Evolutionary conservation across 1,140 invertebrate species (phyloP).

Genomic region (Oscheius sp.): DNA sequence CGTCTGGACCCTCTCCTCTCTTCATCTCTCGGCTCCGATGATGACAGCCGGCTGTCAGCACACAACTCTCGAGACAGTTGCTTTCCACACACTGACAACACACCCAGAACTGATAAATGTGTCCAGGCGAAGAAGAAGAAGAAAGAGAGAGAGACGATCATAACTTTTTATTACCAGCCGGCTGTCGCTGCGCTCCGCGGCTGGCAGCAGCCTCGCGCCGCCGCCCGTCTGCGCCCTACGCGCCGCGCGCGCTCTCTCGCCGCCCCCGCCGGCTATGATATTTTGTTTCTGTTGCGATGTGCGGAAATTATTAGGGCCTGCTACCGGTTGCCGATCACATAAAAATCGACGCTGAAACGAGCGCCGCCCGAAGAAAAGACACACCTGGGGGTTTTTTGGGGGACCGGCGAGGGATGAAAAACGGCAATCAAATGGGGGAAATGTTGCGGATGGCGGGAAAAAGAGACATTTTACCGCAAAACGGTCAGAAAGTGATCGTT

Average conservation of each 20-base stretch:
- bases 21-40: too few relatives aligned
- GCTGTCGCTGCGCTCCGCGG: not conserved
- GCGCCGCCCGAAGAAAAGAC: not conserved
- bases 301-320: conserved; percentile 8
- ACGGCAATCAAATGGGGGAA: too few relatives aligned
- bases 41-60: too few relatives aligned
- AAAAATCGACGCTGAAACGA: conserved; percentile 9
- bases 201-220: not conserved
- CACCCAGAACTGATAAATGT: too few relatives aligned
- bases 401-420: too few relatives aligned
- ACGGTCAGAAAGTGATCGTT: too few relatives aligned
- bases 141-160: not conserved
- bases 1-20: too few relatives aligned
- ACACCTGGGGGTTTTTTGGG: not conserved
- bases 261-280: not conserved
- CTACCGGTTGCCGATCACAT: conserved; percentile 8
- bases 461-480: too few relatives aligned
- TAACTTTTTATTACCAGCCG: conserved; percentile 5
- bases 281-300: conserved; percentile 22
- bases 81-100: too few relatives aligned
- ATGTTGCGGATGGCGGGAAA: not conserved
- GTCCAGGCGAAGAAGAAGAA: too few relatives aligned
- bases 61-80: too few relatives aligned
- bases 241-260: not conserved
- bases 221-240: too few relatives aligned